Evolutionary conservation across 1,140 invertebrate species (phyloP), one percentile per base, ranked within the genome.

Genomic region (Aricia agestis): DNA sequence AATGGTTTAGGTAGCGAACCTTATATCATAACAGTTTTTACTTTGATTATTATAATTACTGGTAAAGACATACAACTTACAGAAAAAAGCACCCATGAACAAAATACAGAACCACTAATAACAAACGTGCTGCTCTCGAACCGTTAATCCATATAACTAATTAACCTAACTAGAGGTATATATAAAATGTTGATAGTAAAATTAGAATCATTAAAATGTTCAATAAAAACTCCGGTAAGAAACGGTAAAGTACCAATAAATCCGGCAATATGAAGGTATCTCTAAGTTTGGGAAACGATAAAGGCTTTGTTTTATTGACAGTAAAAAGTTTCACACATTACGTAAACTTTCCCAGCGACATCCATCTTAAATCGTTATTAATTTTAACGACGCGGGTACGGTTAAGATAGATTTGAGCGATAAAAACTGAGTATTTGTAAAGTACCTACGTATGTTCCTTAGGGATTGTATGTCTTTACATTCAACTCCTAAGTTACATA

Each of bases 191-290:
- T 78, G 75, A 79, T 81, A 85, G 75, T 86, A 79, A 85, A 85
- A 83, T 79, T 73, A 73, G 77, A 78, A 77, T 83, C 83, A 78
- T 86, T 86, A 87, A 84, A 89, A 80, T 19, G 77, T 79, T 78
- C 75, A 85, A 83, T 86, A 87, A 86, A 83, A 84, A 79, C 72
- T 74, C 67, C 72, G 58, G 76, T 78, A 75, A 76, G 72, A 71
- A 81, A 73, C 73, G 68, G 75, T 82, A 85, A 85, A 83, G 72
- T 76, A 71, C 65, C 77, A 78, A 86, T 86, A 85, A 86, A 86
- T 86, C 72, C 70, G 67, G 70, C 83, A 84, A 83, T 83, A 81
- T 75, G 75, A 71, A 66, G 59, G 71, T 67, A 61, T 66, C 69
- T 75, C 65, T 72, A 41, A 70, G 68, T 73, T 74, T 69, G 36